These are phyloP conservation scores for Fratercula arctica DNA, from an alignment of 2,797 vertebrate species.

Conservation along the genomic window DNA sequence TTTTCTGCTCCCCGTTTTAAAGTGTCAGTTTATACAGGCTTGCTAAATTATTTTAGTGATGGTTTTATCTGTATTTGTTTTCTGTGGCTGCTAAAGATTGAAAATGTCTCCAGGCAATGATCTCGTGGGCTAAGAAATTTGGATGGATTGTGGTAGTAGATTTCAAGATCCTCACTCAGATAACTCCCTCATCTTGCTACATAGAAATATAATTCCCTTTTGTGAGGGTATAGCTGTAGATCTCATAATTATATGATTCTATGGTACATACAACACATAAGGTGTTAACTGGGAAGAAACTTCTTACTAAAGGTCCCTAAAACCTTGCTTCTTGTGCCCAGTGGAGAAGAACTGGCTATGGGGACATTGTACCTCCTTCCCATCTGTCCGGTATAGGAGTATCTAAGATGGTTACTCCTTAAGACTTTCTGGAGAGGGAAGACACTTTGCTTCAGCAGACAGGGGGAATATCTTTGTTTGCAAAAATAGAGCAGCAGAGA, in stretches of 20 bases:
- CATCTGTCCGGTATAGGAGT: neutral
- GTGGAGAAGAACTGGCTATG: neutral
- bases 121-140: neutral
- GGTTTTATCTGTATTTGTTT: neutral
- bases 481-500: neutral
- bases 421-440: neutral
- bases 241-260: neutral
- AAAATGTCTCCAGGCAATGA: neutral
- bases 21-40: neutral
- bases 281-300: neutral
- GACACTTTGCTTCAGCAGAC: neutral
- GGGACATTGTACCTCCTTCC: neutral
- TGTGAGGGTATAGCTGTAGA: neutral
- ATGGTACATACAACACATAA: neutral
- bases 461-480: neutral
- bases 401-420: neutral
- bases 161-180: neutral
- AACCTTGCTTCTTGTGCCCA: neutral
- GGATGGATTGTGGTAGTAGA: rapidly evolving
- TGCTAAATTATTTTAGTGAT: neutral
- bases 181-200: neutral
- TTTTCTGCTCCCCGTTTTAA: neutral
- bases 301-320: neutral
- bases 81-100: neutral
- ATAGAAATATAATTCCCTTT: neutral